Percentiles rank a stretch among this genome's conserved stretches.
Conservation (phyloP, 2,888 invertebrate genomes). For the Eupelmus urozonus region DNA sequence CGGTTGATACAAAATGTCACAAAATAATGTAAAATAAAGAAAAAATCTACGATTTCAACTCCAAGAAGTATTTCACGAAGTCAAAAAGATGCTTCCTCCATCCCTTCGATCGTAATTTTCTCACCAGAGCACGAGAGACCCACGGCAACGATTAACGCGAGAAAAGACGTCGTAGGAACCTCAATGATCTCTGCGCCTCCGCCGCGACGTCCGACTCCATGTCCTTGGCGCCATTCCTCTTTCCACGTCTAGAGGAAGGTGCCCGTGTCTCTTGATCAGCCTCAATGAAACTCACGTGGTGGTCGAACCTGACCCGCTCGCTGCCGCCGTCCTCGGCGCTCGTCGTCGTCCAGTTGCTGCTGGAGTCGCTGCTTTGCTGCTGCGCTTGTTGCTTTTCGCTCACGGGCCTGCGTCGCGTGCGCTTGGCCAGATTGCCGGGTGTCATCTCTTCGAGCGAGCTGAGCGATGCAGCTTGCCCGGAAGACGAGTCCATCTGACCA, state of each 20-base stretch:
- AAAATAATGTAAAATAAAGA: not conserved
- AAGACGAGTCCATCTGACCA: conserved; percentile 67
- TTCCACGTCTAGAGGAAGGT: conserved; percentile 65
- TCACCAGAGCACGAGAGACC: conserved; percentile 46
- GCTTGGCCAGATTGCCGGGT: conserved; percentile 72
- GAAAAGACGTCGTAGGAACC: conserved; percentile 63
- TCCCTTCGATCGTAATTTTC: conserved; percentile 31
- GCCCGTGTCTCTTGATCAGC: conserved; percentile 75
- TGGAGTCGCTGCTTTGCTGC: conserved; percentile 72
- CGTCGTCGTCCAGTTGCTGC: conserved; percentile 73
- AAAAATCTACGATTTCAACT: not conserved
- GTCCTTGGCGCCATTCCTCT: conserved; percentile 63
- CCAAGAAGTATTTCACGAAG: not conserved
- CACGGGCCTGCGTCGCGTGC: conserved; percentile 74
- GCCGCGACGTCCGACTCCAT: conserved; percentile 37
- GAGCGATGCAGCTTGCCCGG: conserved; percentile 76
- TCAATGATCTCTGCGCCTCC: conserved; percentile 67
- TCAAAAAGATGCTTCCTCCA: not conserved
- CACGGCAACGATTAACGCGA: conserved; percentile 50
- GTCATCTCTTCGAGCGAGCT: conserved; percentile 78
- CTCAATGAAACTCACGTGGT: conserved; percentile 81
- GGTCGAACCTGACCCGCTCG: conserved; percentile 83
- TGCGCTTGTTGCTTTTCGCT: conserved; percentile 72
- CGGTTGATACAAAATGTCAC: no score
- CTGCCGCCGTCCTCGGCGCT: conserved; percentile 80